These are phyloP conservation scores for Drosophila bipectinata DNA, from an alignment of 1,140 invertebrate species.

Conservation along the genomic window DNA sequence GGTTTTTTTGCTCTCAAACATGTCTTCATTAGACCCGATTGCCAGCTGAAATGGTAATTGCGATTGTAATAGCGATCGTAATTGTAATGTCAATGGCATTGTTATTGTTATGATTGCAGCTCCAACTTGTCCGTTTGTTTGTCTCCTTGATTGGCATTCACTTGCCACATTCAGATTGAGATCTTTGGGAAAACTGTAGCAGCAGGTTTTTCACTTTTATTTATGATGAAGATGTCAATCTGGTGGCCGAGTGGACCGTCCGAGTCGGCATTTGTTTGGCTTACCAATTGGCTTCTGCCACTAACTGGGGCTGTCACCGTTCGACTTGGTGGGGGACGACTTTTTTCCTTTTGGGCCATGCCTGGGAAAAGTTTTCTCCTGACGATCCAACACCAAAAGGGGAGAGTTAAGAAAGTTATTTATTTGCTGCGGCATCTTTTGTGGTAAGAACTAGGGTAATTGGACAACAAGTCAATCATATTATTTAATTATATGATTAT, in stretches of 20 bases:
- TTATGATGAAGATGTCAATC: constrained; percentile 84
- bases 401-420: constrained; percentile 48
- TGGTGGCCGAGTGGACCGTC: constrained; percentile 30
- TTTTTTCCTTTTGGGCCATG: constrained; percentile 40
- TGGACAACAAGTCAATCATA: neutral
- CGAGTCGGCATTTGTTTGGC: constrained; percentile 73
- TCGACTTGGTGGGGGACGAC: constrained; percentile 55
- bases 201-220: constrained; percentile 81
- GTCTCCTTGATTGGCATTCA: constrained; percentile 78
- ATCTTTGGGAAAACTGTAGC: constrained; percentile 55
- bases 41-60: constrained; percentile 44
- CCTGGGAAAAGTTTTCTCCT: constrained; percentile 67
- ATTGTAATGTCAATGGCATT: constrained; percentile 67
- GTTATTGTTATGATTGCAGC: constrained; percentile 69
- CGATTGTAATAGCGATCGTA: constrained; percentile 48
- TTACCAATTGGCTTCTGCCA: constrained; percentile 60
- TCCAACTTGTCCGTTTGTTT: constrained; percentile 47
- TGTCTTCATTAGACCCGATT: constrained; percentile 66
- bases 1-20: constrained; percentile 13
- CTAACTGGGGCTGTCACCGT: constrained; percentile 47
- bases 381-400: constrained; percentile 22
- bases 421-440: constrained; percentile 13
- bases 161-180: constrained; percentile 70
- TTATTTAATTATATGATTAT: neutral
- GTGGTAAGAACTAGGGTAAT: constrained; percentile 16